A percentile compares a stretch with the other conserved stretches of the same genome.
These are phyloP conservation scores for Actinostola sp. DNA, from an alignment of 92 coral and sea anemone genomes.

Conservation along the genomic window DNA sequence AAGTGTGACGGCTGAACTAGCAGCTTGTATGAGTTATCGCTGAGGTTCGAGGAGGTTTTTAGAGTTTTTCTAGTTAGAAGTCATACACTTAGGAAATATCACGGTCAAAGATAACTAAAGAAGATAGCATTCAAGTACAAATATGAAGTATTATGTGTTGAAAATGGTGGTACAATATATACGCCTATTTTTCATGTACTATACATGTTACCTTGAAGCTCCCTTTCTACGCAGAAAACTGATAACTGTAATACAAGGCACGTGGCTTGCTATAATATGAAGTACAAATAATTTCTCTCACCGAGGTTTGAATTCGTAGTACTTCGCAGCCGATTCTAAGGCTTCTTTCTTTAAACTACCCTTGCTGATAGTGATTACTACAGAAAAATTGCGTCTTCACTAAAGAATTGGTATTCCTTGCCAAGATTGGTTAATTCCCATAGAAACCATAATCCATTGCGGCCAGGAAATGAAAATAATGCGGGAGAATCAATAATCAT, in stretches of 20 bases:
- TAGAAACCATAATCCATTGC: constrained; percentile 8
- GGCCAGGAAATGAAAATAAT: not conserved
- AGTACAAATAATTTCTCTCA: not conserved
- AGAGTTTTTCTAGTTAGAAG: constrained; percentile 4
- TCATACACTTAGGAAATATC: constrained; percentile 12
- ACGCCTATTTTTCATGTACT: not conserved
- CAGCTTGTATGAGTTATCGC: not conserved
- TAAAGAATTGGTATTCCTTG: not conserved
- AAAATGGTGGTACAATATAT: too few relatives aligned
- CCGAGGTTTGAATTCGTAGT: not conserved
- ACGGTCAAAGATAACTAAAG: not conserved
- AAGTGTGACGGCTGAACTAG: too few relatives aligned
- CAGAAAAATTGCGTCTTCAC: not conserved
- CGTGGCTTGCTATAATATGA: too few relatives aligned
- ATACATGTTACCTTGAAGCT: too few relatives aligned
- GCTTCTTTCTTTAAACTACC: constrained; percentile 5
- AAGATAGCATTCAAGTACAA: not conserved
- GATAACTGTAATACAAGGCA: not conserved
- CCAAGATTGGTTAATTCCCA: constrained; percentile 3
- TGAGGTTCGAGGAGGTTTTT: not conserved
- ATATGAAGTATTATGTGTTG: not conserved
- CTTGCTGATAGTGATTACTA: too few relatives aligned
- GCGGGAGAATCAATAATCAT: not conserved
- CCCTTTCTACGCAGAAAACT: too few relatives aligned
- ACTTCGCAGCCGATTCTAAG: not conserved